These are phyloP conservation scores for Pachyrhynchus sulphureomaculatus DNA, from an alignment of 1,140 invertebrate species.

Conservation along the genomic window DNA sequence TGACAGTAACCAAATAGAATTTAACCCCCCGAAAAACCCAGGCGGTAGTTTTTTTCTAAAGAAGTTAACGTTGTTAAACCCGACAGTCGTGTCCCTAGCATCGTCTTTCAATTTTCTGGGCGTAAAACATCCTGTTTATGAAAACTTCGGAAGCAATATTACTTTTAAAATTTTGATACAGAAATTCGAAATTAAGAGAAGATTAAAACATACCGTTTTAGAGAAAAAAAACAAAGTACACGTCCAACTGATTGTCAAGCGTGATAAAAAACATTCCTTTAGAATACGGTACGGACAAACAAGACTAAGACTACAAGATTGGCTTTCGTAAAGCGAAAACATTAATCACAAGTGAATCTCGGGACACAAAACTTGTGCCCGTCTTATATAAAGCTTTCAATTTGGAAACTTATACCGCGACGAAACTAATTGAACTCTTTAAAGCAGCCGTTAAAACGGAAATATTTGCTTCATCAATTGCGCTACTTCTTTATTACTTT, in stretches of 20 bases:
- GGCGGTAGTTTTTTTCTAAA: too few relatives aligned
- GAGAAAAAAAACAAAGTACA: constrained; percentile 11
- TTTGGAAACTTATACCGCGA: constrained; percentile 32
- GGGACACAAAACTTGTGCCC: constrained; percentile 32
- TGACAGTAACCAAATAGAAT: too few relatives aligned
- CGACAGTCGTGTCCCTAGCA: too few relatives aligned
- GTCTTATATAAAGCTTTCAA: constrained; percentile 36
- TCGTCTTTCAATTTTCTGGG: too few relatives aligned
- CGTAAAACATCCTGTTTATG: too few relatives aligned
- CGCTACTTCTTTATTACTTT: constrained; percentile 14
- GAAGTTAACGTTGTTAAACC: too few relatives aligned
- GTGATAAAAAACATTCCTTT: constrained; percentile 26
- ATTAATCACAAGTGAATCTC: constrained; percentile 34
- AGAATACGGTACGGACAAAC: constrained; percentile 24
- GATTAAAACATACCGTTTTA: too few relatives aligned
- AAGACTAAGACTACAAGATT: constrained; percentile 27
- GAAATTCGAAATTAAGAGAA: too few relatives aligned
- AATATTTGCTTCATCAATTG: constrained; percentile 28
- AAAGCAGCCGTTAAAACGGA: constrained; percentile 25
- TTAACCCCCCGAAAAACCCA: too few relatives aligned
- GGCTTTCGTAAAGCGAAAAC: constrained; percentile 29
- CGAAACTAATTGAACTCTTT: constrained; percentile 32
- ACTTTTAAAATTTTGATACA: too few relatives aligned
- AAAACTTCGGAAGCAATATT: too few relatives aligned
- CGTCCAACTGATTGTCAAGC: constrained; percentile 18